phyloP scores from a whole-genome alignment of 1,140 invertebrate genomes.

The Halictus rubicundus region DNA sequence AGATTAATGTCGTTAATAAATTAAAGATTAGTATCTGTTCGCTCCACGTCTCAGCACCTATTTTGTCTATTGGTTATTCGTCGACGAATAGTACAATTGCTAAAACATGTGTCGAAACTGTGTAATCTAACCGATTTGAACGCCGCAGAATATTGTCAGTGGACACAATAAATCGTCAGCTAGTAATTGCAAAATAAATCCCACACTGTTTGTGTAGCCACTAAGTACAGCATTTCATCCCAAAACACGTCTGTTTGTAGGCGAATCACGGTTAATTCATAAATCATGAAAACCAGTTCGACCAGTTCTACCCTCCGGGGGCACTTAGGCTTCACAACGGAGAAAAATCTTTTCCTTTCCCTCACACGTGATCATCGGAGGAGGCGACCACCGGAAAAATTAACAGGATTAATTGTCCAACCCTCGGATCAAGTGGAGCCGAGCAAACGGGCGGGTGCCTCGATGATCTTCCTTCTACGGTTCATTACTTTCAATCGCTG shows the following conservation, averaged over 20 bases:
- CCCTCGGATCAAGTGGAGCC: slow-evolving; percentile 48
- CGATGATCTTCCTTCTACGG: slow-evolving; percentile 60
- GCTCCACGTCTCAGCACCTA: too few relatives aligned
- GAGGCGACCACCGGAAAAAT: slow-evolving; percentile 53
- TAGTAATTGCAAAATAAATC: too few relatives aligned
- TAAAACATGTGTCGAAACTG: too few relatives aligned
- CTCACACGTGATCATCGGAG: slow-evolving; percentile 30
- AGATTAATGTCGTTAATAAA: too few relatives aligned
- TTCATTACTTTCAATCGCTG: slow-evolving; percentile 79
- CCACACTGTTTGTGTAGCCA: too few relatives aligned
- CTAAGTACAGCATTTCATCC: not conserved
- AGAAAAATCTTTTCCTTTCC: slow-evolving; percentile 13
- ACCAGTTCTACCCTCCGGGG: too few relatives aligned
- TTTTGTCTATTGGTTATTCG: too few relatives aligned
- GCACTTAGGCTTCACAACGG: not conserved
- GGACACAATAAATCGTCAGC: too few relatives aligned
- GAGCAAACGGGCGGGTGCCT: slow-evolving; percentile 45
- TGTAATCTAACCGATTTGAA: too few relatives aligned
- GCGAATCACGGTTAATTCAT: not conserved
- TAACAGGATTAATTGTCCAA: slow-evolving; percentile 66
- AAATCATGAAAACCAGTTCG: not conserved
- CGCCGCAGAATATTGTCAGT: too few relatives aligned
- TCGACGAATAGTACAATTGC: too few relatives aligned
- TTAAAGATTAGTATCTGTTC: too few relatives aligned
- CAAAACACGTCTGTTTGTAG: not conserved